Base-by-base conservation (phyloP, 2,113 vertebrate genomes). In the Mormyrus lacerda region DNA sequence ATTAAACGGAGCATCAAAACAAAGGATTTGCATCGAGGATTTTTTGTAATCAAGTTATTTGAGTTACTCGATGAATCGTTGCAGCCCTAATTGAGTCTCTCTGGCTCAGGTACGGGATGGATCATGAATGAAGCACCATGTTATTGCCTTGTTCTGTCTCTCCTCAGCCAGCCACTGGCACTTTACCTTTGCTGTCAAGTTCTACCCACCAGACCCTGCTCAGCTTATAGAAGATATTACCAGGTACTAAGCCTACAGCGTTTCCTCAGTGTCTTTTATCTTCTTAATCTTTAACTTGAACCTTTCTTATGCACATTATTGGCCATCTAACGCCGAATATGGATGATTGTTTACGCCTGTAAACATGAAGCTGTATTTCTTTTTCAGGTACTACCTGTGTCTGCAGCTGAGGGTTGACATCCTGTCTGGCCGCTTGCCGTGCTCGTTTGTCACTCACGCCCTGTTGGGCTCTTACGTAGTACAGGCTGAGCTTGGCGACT, bases 161-260 rank as follows among this genome's bases (percentile, higher is more conserved):
- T 51, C 79, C 87, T 65, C 92, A 98, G 98, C 97, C 1, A 97
- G 96, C 89, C 94, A 95, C 5, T 99, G 98, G 98, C 96, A 97
- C 92, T 98, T 99, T 6, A 95, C 96, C 87, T 99, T 98, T 89
- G 96, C 97, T 0, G 98, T 99, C 90, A 99, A 99, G 95, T 99
- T 99, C 94, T 99, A 99, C 92, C 98, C 98, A 47, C 98, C 98
- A 65, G 98, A 99, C 88, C 98, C 98, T 55, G 97, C 98, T 69
- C 98, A 98, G 94, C 97, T 99, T 90, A 99, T 96, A 4, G 98
- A 99, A 92, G 98, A 99, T 91, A 99, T 99, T 87, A 99, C 98
- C 89, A 98, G 98, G 98, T 99, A 94, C 82, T 91, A 88, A 90
- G 83, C 51, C 65, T 91, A 83, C 69, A 61, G 79, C 84, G 88